Conservation (phyloP, 2,797 vertebrate species). For the Lophotriccus pileatus region DNA sequence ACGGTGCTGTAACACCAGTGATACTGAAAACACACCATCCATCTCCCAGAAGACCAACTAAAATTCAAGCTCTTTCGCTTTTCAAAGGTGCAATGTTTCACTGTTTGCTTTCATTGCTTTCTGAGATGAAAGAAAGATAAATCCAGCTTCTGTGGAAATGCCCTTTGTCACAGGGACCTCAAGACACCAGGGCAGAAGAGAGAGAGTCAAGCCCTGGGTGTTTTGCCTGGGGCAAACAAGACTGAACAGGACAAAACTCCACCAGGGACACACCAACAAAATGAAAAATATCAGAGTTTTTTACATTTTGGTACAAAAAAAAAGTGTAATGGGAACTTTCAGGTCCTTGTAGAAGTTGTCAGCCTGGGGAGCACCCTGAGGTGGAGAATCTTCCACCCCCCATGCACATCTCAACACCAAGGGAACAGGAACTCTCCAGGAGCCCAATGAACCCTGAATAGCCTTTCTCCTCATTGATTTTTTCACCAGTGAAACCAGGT, state of each 20-base stretch:
- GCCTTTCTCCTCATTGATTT: neutral
- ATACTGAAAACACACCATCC: neutral
- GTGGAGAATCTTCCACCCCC: neutral
- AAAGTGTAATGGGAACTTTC: neutral
- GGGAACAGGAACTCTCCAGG: neutral
- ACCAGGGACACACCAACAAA: neutral
- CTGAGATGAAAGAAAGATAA: neutral
- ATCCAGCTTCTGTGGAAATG: neutral
- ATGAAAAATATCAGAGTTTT: neutral
- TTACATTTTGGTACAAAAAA: fast-evolving
- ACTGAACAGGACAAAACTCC: neutral
- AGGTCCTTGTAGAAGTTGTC: neutral
- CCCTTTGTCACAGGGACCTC: neutral
- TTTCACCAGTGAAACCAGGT: neutral
- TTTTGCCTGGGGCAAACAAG: neutral
- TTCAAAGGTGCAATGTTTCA: neutral
- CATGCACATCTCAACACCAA: neutral
- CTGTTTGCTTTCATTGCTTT: neutral
- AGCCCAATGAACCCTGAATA: neutral
- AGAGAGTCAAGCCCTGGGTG: neutral
- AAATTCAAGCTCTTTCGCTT: neutral
- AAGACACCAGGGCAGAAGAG: neutral
- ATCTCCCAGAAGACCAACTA: neutral
- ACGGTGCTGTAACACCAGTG: neutral
- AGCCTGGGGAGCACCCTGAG: neutral